Percentiles rank a stretch among this genome's conserved stretches.
Conservation (phyloP, 2,797 vertebrate species). For the Scarus forsteni region DNA sequence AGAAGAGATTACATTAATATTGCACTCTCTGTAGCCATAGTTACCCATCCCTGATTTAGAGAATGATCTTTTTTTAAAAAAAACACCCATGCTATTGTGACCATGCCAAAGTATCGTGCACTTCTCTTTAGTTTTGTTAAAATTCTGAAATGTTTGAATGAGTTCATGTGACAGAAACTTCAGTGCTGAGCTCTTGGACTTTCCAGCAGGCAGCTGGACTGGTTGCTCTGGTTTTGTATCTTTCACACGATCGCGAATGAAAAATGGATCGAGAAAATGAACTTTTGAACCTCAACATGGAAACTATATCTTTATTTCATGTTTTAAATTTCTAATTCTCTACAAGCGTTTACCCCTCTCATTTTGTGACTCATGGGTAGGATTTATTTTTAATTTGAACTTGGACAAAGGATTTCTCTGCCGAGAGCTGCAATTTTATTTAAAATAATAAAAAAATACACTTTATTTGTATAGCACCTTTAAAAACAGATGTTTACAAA, state of each 20-base stretch:
- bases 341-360: neutral
- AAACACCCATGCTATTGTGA: neutral
- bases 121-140: neutral
- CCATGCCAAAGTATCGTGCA: neutral
- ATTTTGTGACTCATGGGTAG: neutral
- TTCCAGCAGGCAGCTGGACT: constrained; percentile 1
- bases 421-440: too few species aligned
- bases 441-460: too few species aligned
- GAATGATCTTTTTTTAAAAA: too few species aligned
- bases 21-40: too few species aligned
- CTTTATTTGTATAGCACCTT: too few species aligned
- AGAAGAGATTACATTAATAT: too few species aligned
- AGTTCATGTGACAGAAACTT: neutral
- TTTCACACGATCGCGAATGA: neutral
- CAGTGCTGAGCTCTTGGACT: neutral
- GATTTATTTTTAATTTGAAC: too few species aligned
- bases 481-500: too few species aligned
- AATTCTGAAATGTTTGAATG: neutral
- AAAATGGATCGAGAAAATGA: neutral
- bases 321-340: neutral
- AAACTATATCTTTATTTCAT: neutral
- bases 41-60: too few species aligned
- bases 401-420: too few species aligned
- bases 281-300: neutral
- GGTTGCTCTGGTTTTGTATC: constrained; percentile 7